Percentiles rank a stretch among this genome's conserved stretches.
Conservation (phyloP, 2,797 vertebrate genomes). For the Denticeps clupeoides region DNA sequence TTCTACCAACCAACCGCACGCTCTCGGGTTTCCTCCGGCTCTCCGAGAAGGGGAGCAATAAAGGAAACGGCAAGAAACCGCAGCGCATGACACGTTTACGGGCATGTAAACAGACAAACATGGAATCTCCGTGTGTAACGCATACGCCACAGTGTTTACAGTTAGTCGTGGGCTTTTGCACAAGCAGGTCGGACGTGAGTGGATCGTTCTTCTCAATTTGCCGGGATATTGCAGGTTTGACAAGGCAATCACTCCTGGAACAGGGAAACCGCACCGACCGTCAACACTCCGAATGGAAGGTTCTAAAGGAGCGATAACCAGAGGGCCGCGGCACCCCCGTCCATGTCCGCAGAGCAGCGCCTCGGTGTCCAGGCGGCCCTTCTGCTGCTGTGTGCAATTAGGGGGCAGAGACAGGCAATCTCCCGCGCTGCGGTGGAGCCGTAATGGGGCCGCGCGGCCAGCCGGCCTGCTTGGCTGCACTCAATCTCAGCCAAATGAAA, state of each 20-base stretch:
- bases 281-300: constrained; percentile 13
- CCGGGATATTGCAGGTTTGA: constrained; percentile 12
- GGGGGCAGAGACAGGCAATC: constrained; percentile 33
- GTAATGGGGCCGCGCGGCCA: constrained; percentile 18
- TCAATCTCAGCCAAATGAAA: constrained; percentile 64
- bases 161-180: too few relatives aligned
- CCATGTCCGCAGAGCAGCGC: constrained; percentile 6
- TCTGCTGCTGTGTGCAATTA: constrained; percentile 29
- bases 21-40: constrained; percentile 12
- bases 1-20: neutral
- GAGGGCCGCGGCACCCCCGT: constrained; percentile 40
- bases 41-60: constrained; percentile 8
- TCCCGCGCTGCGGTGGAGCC: constrained; percentile 13
- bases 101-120: neutral
- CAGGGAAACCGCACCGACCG: constrained; percentile 7
- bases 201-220: constrained; percentile 14
- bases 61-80: too few relatives aligned
- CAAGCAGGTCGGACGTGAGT: constrained; percentile 7
- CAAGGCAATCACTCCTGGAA: constrained; percentile 15
- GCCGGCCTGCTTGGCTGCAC: constrained; percentile 37
- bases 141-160: too few relatives aligned
- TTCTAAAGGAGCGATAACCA: constrained; percentile 36
- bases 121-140: too few relatives aligned
- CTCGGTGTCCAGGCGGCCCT: constrained; percentile 5
- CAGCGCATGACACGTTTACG: neutral